A percentile compares a stretch with the other conserved stretches of the same genome.
phyloP scores from a whole-genome alignment of 1,140 invertebrate species.

The Lepidurus apus region DNA sequence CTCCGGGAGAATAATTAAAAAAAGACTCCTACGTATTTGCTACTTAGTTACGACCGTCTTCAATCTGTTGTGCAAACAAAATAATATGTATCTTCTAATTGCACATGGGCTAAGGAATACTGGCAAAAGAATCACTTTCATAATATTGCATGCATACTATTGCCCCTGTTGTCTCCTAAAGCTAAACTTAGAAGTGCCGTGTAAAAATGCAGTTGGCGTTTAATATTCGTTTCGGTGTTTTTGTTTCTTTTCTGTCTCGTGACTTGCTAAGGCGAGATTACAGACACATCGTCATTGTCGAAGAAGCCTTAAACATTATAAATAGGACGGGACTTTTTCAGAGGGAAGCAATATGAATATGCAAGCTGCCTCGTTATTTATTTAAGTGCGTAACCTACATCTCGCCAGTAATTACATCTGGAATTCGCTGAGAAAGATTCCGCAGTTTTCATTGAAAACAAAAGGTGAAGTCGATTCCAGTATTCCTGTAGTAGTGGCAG shows the following conservation, averaged over 20 bases:
- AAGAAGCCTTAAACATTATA: not conserved
- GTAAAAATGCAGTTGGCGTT: not conserved
- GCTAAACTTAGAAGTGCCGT: constrained; percentile 7
- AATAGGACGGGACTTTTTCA: not conserved
- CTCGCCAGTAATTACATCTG: no score
- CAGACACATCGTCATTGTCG: not conserved
- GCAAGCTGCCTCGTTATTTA: no score
- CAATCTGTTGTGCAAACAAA: not conserved
- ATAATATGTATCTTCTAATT: not conserved
- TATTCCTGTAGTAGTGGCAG: no score
- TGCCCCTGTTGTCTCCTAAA: not conserved
- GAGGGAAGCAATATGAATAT: no score
- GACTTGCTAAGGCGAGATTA: not conserved
- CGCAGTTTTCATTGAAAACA: no score
- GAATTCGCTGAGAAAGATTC: no score
- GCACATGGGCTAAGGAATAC: constrained; percentile 1
- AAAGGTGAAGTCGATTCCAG: no score
- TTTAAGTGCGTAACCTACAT: no score
- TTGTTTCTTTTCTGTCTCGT: not conserved
- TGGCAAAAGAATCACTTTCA: not conserved
- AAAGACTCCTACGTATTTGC: not conserved
- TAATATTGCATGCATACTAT: not conserved
- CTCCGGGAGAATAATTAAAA: not conserved
- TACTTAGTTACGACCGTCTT: not conserved
- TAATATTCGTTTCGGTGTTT: not conserved